These are phyloP conservation scores for Trichomalopsis sarcophagae DNA, from an alignment of 1,140 invertebrate genomes.

Conservation along the genomic window DNA sequence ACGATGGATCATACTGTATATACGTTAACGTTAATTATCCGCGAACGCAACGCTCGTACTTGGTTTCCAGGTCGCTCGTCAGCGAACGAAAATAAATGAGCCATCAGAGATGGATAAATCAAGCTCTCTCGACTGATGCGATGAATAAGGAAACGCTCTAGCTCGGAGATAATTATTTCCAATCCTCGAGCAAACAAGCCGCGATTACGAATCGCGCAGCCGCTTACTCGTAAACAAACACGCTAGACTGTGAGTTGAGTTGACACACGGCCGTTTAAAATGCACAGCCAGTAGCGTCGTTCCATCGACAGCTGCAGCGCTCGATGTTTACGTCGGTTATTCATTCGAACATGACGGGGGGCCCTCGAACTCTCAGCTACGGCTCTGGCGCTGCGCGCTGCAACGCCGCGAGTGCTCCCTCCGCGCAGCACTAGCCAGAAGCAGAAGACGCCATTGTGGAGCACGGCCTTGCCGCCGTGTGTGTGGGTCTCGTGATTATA, in stretches of 20 bases:
- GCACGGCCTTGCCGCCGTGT: constrained; percentile 27
- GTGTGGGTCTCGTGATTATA: constrained; percentile 27
- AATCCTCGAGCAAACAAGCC: not conserved
- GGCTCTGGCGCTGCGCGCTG: not conserved
- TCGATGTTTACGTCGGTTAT: no score
- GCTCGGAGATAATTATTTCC: not conserved
- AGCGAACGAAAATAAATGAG: not conserved
- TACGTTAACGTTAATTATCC: no score
- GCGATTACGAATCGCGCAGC: not conserved
- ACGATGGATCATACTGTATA: not conserved
- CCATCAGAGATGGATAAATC: not conserved
- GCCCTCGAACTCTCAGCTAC: not conserved
- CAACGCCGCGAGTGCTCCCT: not conserved
- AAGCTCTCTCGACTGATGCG: not conserved
- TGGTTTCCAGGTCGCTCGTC: not conserved
- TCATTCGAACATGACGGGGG: not conserved
- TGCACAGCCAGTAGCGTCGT: no score
- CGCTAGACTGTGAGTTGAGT: no score
- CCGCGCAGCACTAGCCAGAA: not conserved
- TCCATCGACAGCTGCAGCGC: no score
- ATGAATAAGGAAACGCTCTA: not conserved
- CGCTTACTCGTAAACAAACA: no score
- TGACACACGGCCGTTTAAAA: no score
- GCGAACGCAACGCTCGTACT: not conserved
- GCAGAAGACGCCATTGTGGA: constrained; percentile 51